These are phyloP conservation scores for Lithobates sylvaticus DNA, from an alignment of 2,797 vertebrate genomes.

Conservation along the genomic window DNA sequence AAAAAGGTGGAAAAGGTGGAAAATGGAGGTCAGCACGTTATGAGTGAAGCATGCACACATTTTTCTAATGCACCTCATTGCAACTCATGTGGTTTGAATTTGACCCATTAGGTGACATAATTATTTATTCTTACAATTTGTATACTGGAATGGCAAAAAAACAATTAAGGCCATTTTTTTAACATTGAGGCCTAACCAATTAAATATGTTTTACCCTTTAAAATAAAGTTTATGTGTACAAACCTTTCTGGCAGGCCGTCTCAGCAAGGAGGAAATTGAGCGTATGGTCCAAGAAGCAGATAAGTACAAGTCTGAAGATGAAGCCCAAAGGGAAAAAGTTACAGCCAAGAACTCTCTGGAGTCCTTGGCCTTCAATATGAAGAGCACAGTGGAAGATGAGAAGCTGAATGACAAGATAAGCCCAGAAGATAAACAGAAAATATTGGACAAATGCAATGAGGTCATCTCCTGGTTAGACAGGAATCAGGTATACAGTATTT, in stretches of 20 bases:
- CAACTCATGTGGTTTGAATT: neutral
- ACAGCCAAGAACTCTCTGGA: constrained; percentile 74
- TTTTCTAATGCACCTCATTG: too few species aligned
- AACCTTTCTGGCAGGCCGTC: constrained; percentile 61
- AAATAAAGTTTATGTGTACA: neutral
- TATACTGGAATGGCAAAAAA: too few species aligned
- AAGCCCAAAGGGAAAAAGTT: constrained; percentile 71
- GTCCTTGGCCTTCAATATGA: constrained; percentile 75
- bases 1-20: too few species aligned
- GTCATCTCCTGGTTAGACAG: constrained; percentile 73
- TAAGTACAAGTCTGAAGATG: constrained; percentile 72
- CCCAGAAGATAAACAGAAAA: constrained; percentile 73
- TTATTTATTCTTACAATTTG: too few species aligned
- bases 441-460: constrained; percentile 71
- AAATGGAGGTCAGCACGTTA: too few species aligned
- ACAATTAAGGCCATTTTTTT: neutral
- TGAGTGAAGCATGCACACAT: too few species aligned
- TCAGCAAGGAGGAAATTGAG: constrained; percentile 76
- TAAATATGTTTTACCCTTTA: neutral
- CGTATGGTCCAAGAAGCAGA: constrained; percentile 74
- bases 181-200: neutral
- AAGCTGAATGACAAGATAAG: constrained; percentile 72
- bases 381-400: constrained; percentile 71
- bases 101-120: neutral
- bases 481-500: constrained; percentile 64